Conservation (phyloP, 53 echinoderm and acorn worm genomes). For the Temnopleurus reevesii region DNA sequence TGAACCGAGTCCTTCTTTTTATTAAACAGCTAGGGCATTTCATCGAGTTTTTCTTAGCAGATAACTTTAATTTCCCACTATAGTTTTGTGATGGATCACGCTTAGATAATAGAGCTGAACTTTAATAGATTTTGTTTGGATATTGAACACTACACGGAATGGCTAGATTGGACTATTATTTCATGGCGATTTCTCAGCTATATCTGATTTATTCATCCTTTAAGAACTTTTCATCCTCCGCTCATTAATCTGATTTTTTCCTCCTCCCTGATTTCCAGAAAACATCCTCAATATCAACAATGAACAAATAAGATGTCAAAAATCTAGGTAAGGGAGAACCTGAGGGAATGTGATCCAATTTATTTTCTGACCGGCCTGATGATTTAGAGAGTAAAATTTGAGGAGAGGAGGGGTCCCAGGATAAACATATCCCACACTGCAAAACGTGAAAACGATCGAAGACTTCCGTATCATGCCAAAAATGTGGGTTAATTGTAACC, state of each 20-base stretch:
- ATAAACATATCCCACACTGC: too few relatives aligned
- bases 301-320: constrained; percentile 40
- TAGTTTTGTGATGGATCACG: neutral
- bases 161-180: neutral
- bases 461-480: too few relatives aligned
- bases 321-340: constrained; percentile 7
- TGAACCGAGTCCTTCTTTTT: too few relatives aligned
- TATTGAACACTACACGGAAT: neutral
- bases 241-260: neutral
- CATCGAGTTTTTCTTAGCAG: too few relatives aligned
- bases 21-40: too few relatives aligned
- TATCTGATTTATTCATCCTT: constrained; percentile 4
- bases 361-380: constrained; percentile 13
- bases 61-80: too few relatives aligned
- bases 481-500: too few relatives aligned
- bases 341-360: constrained; percentile 31
- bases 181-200: neutral
- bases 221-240: neutral
- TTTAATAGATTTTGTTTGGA: neutral
- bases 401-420: too few relatives aligned
- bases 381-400: too few relatives aligned
- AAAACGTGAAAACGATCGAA: too few relatives aligned
- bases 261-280: neutral
- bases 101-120: neutral
- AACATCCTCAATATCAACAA: neutral